These are phyloP conservation scores for Parauchenoglanis punctatus DNA, from an alignment of 2,797 vertebrate species.

Conservation along the genomic window DNA sequence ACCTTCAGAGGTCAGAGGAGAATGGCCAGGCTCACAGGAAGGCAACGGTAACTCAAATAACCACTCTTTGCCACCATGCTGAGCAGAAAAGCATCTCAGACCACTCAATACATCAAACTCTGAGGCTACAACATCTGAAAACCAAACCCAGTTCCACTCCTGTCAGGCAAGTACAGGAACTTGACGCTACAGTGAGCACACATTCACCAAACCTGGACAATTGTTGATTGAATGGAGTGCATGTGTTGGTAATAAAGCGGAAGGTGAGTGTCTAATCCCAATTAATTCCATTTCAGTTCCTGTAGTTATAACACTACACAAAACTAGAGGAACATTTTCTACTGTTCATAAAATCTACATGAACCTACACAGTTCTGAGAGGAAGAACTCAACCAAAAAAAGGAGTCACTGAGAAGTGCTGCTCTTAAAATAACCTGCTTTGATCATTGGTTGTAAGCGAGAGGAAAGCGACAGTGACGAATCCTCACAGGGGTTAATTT, in stretches of 20 bases:
- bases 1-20: background rate
- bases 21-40: background rate
- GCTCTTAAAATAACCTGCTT: slow-evolving; percentile 53
- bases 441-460: slow-evolving; percentile 57
- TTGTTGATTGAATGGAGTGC: background rate
- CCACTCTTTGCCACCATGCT: background rate
- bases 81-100: slow-evolving; percentile 3
- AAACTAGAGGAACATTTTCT: background rate
- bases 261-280: background rate
- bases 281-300: background rate
- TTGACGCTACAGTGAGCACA: background rate
- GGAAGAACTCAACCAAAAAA: slow-evolving; percentile 1
- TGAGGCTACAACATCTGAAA: background rate
- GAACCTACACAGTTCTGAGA: background rate
- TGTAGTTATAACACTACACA: background rate
- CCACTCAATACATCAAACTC: background rate
- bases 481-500: slow-evolving; percentile 55
- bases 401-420: background rate
- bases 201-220: background rate
- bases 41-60: background rate
- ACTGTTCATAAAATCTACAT: background rate
- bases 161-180: background rate
- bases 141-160: background rate
- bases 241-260: background rate
- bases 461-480: slow-evolving; percentile 50